phyloP scores from a whole-genome alignment of 2,797 vertebrate species.

The Mus minutoides region DNA sequence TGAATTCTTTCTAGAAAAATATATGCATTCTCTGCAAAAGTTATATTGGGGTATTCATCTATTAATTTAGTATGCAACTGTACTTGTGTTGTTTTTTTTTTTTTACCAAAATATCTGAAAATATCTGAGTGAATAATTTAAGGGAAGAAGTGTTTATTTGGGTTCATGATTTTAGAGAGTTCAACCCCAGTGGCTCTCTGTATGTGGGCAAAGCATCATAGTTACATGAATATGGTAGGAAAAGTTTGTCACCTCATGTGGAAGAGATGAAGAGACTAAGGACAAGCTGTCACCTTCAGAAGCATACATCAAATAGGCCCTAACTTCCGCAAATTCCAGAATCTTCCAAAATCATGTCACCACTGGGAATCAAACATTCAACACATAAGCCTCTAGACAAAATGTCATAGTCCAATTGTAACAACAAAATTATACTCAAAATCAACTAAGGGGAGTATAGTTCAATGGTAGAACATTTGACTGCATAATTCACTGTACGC shows the following conservation, averaged over 20 bases:
- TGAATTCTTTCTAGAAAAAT: neutral
- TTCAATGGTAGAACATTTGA: neutral
- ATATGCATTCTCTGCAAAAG: neutral
- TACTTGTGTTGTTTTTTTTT: neutral
- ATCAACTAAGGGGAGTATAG: neutral
- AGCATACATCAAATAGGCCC: neutral
- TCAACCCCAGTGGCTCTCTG: neutral
- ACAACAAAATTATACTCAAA: neutral
- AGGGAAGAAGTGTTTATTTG: neutral
- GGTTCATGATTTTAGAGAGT: neutral
- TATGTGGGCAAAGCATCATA: neutral
- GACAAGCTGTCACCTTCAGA: neutral
- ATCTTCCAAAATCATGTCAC: neutral
- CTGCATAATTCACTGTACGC: neutral
- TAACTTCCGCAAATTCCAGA: neutral
- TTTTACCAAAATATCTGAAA: neutral
- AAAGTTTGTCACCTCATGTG: neutral
- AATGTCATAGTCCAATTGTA: neutral
- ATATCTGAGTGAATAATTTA: neutral
- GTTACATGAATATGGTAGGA: neutral
- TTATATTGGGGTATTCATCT: neutral
- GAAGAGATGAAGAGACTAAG: neutral
- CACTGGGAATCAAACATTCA: neutral
- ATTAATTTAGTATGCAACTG: neutral
- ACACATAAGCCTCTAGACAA: neutral